phyloP scores from a whole-genome alignment of 2,797 vertebrate genomes.

The Mormyrus hasselquistii region DNA sequence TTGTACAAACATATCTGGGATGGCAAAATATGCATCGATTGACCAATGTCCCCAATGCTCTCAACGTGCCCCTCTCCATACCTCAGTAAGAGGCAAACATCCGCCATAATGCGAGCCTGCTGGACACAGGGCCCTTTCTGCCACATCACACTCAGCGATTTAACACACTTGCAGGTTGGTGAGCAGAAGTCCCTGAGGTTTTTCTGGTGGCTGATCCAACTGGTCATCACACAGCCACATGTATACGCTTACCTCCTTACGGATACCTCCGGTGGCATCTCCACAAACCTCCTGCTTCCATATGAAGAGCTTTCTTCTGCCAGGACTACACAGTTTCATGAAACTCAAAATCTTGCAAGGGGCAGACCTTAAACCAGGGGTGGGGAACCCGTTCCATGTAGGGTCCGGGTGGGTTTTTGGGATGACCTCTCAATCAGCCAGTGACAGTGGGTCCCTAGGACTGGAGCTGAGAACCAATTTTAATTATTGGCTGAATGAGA shows the following conservation, averaged over 20 bases:
- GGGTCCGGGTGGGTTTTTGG: background rate
- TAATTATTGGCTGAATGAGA: too few species aligned
- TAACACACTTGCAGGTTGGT: background rate
- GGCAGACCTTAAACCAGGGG: background rate
- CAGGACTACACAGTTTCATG: background rate
- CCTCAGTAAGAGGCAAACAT: too few species aligned
- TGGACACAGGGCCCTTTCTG: background rate
- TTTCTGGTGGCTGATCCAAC: background rate
- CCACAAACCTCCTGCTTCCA: background rate
- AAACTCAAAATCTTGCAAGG: background rate
- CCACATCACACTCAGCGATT: background rate
- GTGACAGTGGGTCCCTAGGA: too few species aligned
- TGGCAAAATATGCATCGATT: too few species aligned
- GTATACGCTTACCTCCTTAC: background rate
- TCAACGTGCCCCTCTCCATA: too few species aligned
- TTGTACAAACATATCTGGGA: too few species aligned
- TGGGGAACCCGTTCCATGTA: background rate
- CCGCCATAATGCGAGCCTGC: too few species aligned
- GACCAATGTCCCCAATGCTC: too few species aligned
- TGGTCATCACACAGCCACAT: background rate
- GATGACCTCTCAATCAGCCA: too few species aligned
- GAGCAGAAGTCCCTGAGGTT: background rate
- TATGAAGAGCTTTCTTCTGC: background rate
- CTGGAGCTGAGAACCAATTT: too few species aligned
- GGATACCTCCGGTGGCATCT: background rate